phyloP scores from a whole-genome alignment of 2,888 invertebrate genomes.

The Apamea sordens region DNA sequence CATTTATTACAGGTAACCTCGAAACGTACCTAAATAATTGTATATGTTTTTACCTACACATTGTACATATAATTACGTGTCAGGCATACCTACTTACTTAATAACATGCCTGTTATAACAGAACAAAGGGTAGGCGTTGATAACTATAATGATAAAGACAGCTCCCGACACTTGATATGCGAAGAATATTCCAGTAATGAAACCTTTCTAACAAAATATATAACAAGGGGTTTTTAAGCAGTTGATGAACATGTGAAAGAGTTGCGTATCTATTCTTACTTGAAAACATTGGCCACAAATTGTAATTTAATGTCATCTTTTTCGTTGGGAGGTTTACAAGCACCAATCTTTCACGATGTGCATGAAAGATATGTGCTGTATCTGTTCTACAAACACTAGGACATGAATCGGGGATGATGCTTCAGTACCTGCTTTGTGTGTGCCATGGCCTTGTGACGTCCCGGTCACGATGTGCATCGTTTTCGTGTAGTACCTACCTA shows the following conservation, averaged over 20 bases:
- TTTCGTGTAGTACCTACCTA: no score
- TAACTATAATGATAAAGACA: slow-evolving; percentile 49
- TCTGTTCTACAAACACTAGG: neutral
- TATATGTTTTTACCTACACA: slow-evolving; percentile 23
- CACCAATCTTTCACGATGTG: neutral
- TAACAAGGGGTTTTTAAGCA: slow-evolving; percentile 5
- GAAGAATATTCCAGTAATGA: slow-evolving; percentile 36
- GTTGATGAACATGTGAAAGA: neutral
- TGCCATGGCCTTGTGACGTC: no score
- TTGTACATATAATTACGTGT: slow-evolving; percentile 35
- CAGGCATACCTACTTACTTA: slow-evolving; percentile 24
- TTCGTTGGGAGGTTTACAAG: neutral
- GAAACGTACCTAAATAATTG: slow-evolving; percentile 35
- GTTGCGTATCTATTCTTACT: neutral
- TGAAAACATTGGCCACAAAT: neutral
- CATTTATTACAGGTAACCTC: slow-evolving; percentile 12
- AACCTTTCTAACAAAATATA: slow-evolving; percentile 16
- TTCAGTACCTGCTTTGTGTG: no score
- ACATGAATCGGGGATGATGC: no score
- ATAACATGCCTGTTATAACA: slow-evolving; percentile 36
- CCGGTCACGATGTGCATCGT: no score
- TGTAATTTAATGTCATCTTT: neutral
- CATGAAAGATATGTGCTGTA: neutral
- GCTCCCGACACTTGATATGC: slow-evolving; percentile 40
- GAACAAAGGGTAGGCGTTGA: slow-evolving; percentile 46